Percentiles rank a stretch among this genome's conserved stretches.
Evolutionary conservation across 2,888 invertebrate genomes (phyloP).

Genomic region (Clivina fossor): DNA sequence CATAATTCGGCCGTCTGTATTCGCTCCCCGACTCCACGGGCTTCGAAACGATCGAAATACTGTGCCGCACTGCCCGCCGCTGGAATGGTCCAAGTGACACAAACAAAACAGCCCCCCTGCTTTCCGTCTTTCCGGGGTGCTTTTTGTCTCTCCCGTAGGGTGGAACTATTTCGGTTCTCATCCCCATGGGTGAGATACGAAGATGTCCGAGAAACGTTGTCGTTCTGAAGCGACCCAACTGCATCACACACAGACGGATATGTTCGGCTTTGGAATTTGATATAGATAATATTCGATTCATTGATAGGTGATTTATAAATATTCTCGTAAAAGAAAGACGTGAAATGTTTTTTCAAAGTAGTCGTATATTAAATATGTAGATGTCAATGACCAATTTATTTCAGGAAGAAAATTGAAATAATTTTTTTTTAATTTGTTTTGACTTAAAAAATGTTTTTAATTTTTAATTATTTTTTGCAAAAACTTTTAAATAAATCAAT

Average conservation of each 20-base stretch:
- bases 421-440: too few relatives aligned
- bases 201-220: background rate
- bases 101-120: constrained; percentile 46
- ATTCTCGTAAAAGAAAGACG: too few relatives aligned
- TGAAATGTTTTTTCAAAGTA: too few relatives aligned
- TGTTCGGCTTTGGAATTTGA: constrained; percentile 10
- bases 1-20: constrained; percentile 65
- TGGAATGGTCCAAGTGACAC: constrained; percentile 52
- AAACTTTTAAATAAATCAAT: too few relatives aligned
- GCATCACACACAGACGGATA: background rate
- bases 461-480: too few relatives aligned
- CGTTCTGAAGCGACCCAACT: too few relatives aligned
- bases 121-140: background rate
- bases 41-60: constrained; percentile 60
- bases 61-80: too few relatives aligned
- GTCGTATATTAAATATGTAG: too few relatives aligned
- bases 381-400: too few relatives aligned
- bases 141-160: background rate
- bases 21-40: constrained; percentile 55
- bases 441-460: too few relatives aligned
- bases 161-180: background rate
- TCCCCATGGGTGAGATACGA: background rate
- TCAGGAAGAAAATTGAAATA: too few relatives aligned
- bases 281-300: constrained; percentile 23
- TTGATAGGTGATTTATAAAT: constrained; percentile 27